Base-by-base conservation (phyloP, 2,113 vertebrate genomes). In the Charadrius vociferus region DNA sequence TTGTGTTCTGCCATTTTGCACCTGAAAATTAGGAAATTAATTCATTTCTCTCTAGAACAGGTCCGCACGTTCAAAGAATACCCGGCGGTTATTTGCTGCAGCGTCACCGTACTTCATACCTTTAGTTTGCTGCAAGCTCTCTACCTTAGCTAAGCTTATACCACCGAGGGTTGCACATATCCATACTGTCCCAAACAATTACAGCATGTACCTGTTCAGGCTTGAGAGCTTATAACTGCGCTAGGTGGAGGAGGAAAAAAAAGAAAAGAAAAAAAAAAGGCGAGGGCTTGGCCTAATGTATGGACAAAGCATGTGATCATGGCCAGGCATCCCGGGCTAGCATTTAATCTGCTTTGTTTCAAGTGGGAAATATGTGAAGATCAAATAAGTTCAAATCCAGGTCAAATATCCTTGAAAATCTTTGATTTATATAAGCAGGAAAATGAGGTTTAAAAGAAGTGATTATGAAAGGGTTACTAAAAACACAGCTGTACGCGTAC, bases 401-500 rank as follows among this genome's bases (percentile, higher is more conserved):
- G 98, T 98, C 98, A 98, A 97, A 98, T 96, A 98, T 97, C 95
- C 98, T 96, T 95, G 96, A 93, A 94, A 98, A 98, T 96, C 96
- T 98, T 97, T 98, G 98, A 98, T 98, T 98, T 98, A 98, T 97
- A 98, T 72, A 97, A 97, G 95, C 98, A 97, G 98, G 97, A 97
- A 98, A 97, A 97, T 93, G 97, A 98, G 86, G 95, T 98, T 98
- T 98, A 95, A 96, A 97, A 98, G 98, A 90, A 97, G 97, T 83
- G 96, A 98, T 97, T 98, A 97, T 93, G 98, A 98, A 98, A 98
- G 97, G 97, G 98, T 98, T 98, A 98, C 98, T 98, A 77, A 97
- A 98, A 98, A 98, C 98, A 98, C 98, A 98, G 98, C 98, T 98
- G 98, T 97, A 90, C 95, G 79, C 90, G 10, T 53, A 95, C 97